Conservation (phyloP, 1,140 invertebrate species). For the Caenorhabditis tropicalis region DNA sequence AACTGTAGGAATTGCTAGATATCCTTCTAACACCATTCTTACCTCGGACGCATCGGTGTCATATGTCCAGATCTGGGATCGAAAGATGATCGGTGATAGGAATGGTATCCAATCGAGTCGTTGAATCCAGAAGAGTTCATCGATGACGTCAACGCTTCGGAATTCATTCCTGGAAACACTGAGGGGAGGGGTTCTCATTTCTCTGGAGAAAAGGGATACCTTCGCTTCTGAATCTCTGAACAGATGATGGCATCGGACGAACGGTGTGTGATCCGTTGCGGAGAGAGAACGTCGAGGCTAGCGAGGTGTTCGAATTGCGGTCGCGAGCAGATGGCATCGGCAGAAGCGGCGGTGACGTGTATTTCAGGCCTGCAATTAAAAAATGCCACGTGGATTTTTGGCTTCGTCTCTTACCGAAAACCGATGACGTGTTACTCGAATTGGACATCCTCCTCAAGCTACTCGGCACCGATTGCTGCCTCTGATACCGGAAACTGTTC, state of each 20-base stretch:
- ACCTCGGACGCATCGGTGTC: neutral
- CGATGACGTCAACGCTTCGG: slow-evolving; percentile 18
- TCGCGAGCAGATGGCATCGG: slow-evolving; percentile 8
- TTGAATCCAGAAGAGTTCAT: slow-evolving; percentile 34
- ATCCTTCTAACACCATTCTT: no score
- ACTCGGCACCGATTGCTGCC: slow-evolving; percentile 9
- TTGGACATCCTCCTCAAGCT: slow-evolving; percentile 21
- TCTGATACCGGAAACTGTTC: neutral
- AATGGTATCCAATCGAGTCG: slow-evolving; percentile 37
- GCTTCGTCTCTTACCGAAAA: neutral
- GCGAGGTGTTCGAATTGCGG: neutral
- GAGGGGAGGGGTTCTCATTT: neutral
- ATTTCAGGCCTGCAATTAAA: neutral
- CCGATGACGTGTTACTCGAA: neutral
- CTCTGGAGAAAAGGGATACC: neutral
- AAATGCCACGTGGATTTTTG: neutral
- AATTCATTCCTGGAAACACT: slow-evolving; percentile 37
- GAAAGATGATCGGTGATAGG: slow-evolving; percentile 27
- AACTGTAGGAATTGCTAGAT: no score
- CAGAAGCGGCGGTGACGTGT: neutral
- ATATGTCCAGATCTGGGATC: neutral
- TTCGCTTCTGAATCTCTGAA: slow-evolving; percentile 51
- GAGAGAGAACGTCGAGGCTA: neutral
- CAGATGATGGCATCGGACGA: slow-evolving; percentile 20
- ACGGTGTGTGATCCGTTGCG: neutral